Evolutionary conservation across 1,140 invertebrate genomes (phyloP).

Genomic region (Camponotus floridanus): DNA sequence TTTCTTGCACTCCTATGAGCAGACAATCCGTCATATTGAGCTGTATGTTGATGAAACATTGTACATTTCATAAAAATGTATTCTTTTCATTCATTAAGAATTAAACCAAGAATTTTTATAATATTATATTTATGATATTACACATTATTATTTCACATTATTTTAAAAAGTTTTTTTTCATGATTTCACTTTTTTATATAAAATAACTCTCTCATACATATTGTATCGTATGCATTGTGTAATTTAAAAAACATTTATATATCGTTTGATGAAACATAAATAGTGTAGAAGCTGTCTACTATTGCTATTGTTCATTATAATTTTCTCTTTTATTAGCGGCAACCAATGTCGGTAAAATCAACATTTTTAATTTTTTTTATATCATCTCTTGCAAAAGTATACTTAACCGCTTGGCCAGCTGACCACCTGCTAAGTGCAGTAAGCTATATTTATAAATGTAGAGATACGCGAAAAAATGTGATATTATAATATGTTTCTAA

Average conservation of each 20-base stretch:
- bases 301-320: slow-evolving; percentile 60
- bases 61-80: no score
- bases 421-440: slow-evolving; percentile 72
- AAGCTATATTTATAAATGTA: slow-evolving; percentile 19
- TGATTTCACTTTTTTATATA: no score
- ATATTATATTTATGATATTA: no score
- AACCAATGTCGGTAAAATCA: slow-evolving; percentile 58
- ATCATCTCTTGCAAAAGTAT: slow-evolving; percentile 56
- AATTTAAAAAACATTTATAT: not conserved
- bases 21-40: no score
- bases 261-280: not conserved
- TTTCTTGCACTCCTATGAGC: no score
- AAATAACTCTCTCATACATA: not conserved
- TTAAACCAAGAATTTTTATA: no score
- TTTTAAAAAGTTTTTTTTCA: not conserved
- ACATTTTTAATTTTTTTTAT: slow-evolving; percentile 53
- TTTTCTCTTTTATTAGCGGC: slow-evolving; percentile 15
- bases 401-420: slow-evolving; percentile 72
- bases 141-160: not conserved
- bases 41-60: no score
- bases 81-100: not conserved
- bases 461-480: not conserved
- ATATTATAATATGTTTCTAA: not conserved
- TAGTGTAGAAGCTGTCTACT: not conserved
- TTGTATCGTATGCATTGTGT: not conserved